Base-by-base conservation (phyloP, 2,888 invertebrate species). In the Cerceris rybyensis region DNA sequence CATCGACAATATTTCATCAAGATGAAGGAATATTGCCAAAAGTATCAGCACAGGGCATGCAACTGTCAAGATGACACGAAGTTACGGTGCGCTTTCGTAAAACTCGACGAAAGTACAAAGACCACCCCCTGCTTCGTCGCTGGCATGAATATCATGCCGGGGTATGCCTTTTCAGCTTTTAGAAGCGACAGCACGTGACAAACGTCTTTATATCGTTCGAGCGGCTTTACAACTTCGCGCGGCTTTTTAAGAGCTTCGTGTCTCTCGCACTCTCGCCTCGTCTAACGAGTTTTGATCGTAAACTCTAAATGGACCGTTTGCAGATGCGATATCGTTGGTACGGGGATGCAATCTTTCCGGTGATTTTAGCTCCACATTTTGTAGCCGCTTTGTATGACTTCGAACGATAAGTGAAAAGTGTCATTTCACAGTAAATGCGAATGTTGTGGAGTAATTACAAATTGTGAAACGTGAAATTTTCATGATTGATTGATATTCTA, bases 141-240 rank as follows among this genome's bases (percentile, higher is more conserved):
- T n/a, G 8, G 72, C 43, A 64, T 80, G 77, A 81, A 80, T 81
- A 50, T 52, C 69, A 28, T 43, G 70, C 64, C 16, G 74, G 70
- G 74, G 68, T 60, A 81, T 68, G 74, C 52, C 64, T 79, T 80
- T 79, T 60, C 75, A 80, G 74, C 77, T 77, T 77, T 80, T 54
- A 67, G 77, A 70, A 67, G 70, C 63, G 76, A 64, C 70, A 81
- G 77, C 60, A 64, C 65, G 66, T 61, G 74, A 74, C 77, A 74
- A 77, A 81, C 68, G 74, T 77, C 80, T 77, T 80, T 81, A 77
- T 71, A 76, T 43, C 70, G 28, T 41, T 68, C 57, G 17, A 55
- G 54, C 70, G 52, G 79, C 74, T 78, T 78, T 75, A 78, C 57
- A 78, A 69, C 66, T 69, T 59, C 49, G 43, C 63, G 64, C 60